phyloP scores from a whole-genome alignment of 1,140 invertebrate species.

The Heliconius hewitsoni region DNA sequence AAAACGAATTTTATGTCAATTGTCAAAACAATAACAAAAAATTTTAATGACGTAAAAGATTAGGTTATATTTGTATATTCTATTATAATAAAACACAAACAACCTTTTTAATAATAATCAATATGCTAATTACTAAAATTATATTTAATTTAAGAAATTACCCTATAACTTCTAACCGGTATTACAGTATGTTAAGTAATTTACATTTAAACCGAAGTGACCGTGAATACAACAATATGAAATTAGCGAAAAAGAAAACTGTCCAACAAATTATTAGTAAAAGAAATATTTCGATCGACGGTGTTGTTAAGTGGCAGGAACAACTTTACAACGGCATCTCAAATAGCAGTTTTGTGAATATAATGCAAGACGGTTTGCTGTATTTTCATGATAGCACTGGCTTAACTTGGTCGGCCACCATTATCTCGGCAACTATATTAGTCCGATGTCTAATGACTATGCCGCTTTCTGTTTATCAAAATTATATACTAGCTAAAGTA shows the following conservation, averaged over 20 bases:
- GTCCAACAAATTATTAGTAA: conserved; percentile 29
- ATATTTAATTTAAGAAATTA: background rate
- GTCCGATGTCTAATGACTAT: conserved; percentile 86
- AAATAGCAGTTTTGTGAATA: conserved; percentile 85
- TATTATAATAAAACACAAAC: background rate
- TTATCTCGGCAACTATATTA: conserved; percentile 86
- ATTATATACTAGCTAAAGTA: conserved; percentile 87
- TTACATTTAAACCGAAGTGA: background rate
- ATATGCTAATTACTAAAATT: background rate
- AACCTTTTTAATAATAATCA: background rate
- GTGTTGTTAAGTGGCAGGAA: conserved; percentile 78
- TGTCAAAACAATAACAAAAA: background rate
- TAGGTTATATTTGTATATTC: background rate
- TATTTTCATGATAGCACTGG: conserved; percentile 86
- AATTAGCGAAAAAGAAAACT: conserved; percentile 10
- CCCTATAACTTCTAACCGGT: background rate
- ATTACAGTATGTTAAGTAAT: conserved; percentile 3
- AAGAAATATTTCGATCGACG: conserved; percentile 73
- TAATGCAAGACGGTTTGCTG: conserved; percentile 85
- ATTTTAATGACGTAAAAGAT: background rate
- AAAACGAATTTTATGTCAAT: background rate
- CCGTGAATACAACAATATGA: background rate
- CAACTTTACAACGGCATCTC: conserved; percentile 82
- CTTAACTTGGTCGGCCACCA: conserved; percentile 92
- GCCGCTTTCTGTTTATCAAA: conserved; percentile 88